phyloP scores from a whole-genome alignment of 1,140 invertebrate species.

The Aphaenogaster floridana region DNA sequence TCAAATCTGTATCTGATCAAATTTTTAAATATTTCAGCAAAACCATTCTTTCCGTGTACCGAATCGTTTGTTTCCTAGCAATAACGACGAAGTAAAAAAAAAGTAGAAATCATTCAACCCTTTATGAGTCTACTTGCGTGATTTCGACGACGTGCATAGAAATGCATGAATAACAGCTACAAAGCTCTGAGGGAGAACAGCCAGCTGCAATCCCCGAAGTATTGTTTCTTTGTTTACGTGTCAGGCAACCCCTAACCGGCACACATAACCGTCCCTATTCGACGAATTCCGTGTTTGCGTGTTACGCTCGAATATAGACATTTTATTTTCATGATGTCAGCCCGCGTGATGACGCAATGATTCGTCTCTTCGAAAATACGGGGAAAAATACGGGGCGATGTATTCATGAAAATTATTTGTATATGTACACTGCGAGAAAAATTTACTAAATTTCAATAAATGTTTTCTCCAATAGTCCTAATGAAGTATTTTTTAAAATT shows the following conservation, averaged over 20 bases:
- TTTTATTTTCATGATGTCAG: slow-evolving; percentile 6
- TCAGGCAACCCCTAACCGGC: neutral
- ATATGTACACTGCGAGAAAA: too few species aligned
- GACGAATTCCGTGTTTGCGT: neutral
- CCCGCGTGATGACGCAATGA: neutral
- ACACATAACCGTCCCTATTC: neutral
- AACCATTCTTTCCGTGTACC: too few species aligned
- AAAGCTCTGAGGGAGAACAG: neutral
- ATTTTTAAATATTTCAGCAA: too few species aligned
- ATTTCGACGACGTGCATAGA: neutral
- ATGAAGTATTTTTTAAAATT: too few species aligned
- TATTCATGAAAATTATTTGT: neutral
- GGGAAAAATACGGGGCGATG: neutral
- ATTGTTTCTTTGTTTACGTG: slow-evolving; percentile 33
- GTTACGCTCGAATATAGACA: neutral
- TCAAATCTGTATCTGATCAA: too few species aligned
- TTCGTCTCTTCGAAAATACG: neutral
- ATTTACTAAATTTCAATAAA: too few species aligned
- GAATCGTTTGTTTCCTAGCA: neutral
- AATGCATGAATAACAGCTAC: slow-evolving; percentile 15
- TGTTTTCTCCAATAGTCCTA: too few species aligned
- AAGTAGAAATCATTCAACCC: neutral
- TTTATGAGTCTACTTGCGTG: slow-evolving; percentile 36
- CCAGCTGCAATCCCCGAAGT: neutral
- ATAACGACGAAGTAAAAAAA: slow-evolving; percentile 4